Conservation (phyloP, 2,113 vertebrate species). For the Helogale parvula region DNA sequence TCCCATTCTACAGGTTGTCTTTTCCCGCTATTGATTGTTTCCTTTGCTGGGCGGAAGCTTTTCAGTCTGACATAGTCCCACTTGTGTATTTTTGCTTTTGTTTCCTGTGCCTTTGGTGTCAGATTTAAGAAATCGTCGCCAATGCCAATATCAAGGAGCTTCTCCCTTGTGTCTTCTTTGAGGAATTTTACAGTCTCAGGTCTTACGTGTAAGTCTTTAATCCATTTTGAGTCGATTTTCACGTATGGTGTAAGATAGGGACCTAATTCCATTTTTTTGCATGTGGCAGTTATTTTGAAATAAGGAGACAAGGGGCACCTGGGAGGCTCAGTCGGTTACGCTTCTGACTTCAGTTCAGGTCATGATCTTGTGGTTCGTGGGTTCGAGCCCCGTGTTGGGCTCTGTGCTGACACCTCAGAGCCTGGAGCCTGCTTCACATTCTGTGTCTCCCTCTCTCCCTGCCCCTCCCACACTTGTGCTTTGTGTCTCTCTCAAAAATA, state of each 20-base stretch:
- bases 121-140: neutral
- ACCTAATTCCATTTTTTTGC: neutral
- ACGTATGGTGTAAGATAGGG: neutral
- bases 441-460: no score
- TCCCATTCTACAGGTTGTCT: neutral
- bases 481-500: no score
- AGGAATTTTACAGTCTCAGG: neutral
- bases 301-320: neutral
- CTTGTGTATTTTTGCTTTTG: neutral
- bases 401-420: no score
- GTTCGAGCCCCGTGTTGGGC: no score
- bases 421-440: no score
- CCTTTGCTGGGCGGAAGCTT: neutral
- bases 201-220: neutral
- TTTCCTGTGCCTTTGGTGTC: neutral
- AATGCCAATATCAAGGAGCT: neutral
- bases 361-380: no score
- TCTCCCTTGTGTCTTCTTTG: neutral
- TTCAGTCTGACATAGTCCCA: neutral
- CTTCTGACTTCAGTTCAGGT: no score
- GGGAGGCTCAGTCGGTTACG: no score
- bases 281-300: neutral
- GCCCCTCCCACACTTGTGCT: no score
- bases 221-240: neutral
- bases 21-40: neutral